Evolutionary conservation across 2,797 vertebrate genomes (phyloP), one percentile per base, ranked within the genome.

Genomic region (Danio choprae): DNA sequence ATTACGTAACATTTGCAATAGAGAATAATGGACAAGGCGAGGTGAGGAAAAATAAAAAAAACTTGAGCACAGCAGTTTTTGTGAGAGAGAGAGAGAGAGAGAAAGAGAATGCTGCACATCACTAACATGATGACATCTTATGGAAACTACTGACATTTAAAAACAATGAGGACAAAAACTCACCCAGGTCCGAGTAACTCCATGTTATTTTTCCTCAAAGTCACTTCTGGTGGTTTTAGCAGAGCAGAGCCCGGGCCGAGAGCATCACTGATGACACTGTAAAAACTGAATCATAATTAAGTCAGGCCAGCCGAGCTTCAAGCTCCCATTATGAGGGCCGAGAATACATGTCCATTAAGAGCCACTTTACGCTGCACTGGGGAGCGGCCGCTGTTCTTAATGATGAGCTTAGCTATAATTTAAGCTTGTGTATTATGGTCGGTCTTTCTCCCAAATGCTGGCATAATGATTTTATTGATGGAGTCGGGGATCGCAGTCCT

Each of bases 341-440:
- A 84, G 84, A 80, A 83, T 86, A 79, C 81, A 81, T 84, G 87
- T 90, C 85, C 87, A 89, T 91, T 91, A 90, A 91, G 82, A 80
- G 87, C 84, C 87, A 89, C 88, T 89, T 89, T 85, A 87, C 86
- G 76, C 84, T 80, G 83, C 84, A 78, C 70, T 85, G 80, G 63
- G 80, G 71, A 81, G 81, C 78, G n/a, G 16, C 83, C 68, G 22
- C 56, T 67, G 81, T 78, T 84, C 85, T 87, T 87, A 89, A 90
- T 92, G 90, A 91, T 91, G 90, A 92, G 88, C 89, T 90, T 89
- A 91, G 88, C 20, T 88, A 90, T 91, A 89, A 91, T 91, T 88
- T 87, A 89, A 43, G 20, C 81, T 79, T 62, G 76, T 79, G 56
- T 79, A 43, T 75, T 72, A 69, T 46, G 16, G 29, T 56, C 12